These are phyloP conservation scores for Numenius arquata DNA, from an alignment of 2,113 vertebrate genomes.

Conservation along the genomic window DNA sequence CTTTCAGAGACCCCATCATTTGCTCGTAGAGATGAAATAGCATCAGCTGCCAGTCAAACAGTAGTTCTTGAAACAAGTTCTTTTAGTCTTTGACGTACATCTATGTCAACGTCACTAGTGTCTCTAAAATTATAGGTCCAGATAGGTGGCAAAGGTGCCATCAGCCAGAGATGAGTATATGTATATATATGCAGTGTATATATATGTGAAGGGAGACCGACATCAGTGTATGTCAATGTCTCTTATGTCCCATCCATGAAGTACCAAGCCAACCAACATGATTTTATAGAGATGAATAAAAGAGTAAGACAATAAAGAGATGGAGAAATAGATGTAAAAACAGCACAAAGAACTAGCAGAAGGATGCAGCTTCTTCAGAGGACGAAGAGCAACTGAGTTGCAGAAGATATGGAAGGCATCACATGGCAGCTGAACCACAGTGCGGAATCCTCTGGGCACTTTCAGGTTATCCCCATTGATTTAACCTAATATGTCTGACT, in stretches of 20 bases:
- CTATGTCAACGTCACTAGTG: background rate
- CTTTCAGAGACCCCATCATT: background rate
- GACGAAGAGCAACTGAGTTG: background rate
- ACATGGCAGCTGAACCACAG: background rate
- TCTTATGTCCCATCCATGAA: background rate
- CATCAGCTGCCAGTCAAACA: background rate
- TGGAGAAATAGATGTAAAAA: background rate
- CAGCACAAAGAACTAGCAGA: background rate
- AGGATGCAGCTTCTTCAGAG: background rate
- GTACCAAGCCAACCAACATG: background rate
- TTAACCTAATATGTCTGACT: background rate
- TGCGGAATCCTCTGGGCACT: background rate
- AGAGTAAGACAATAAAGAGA: background rate
- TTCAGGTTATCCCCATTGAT: background rate
- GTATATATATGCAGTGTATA: background rate
- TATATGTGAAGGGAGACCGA: background rate
- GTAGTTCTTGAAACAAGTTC: background rate
- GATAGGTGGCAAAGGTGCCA: background rate
- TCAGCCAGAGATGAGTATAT: background rate
- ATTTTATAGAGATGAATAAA: background rate
- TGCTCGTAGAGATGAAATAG: background rate
- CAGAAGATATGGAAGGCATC: background rate
- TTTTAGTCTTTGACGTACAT: background rate
- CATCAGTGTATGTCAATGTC: background rate
- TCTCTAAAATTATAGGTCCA: background rate